These are phyloP conservation scores for Motacilla alba DNA, from an alignment of 2,113 vertebrate genomes.

Conservation along the genomic window DNA sequence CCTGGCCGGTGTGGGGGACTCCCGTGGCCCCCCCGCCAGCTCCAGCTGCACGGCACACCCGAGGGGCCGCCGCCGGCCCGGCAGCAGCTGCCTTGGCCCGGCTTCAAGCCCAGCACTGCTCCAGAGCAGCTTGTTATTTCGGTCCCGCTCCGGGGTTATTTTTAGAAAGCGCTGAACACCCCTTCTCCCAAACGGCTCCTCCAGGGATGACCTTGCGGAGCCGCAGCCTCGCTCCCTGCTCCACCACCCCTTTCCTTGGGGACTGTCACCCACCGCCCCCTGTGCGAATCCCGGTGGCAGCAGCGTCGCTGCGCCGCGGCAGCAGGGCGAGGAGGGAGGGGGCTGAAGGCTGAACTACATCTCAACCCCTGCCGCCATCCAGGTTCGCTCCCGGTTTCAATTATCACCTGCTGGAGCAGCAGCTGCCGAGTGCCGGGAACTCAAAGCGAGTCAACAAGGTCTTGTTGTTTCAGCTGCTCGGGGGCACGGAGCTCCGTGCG, in stretches of 20 bases:
- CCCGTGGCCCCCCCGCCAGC: background rate
- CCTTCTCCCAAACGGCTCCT: background rate
- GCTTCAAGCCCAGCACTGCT: background rate
- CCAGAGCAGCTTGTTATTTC: slow-evolving; percentile 36
- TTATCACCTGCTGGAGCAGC: slow-evolving; percentile 68
- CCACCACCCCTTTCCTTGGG: background rate
- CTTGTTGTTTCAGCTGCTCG: slow-evolving; percentile 64
- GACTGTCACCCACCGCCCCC: background rate
- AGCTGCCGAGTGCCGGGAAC: slow-evolving; percentile 48
- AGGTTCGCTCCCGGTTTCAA: slow-evolving; percentile 43
- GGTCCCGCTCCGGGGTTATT: background rate
- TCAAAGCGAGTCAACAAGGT: slow-evolving; percentile 39
- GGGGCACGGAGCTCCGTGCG: background rate
- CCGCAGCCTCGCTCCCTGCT: background rate
- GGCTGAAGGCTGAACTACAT: background rate
- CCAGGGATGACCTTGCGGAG: background rate
- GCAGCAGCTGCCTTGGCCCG: slow-evolving; percentile 50
- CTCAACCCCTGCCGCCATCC: slow-evolving; percentile 27
- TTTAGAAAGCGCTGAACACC: slow-evolving; percentile 40
- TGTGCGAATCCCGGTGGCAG: background rate
- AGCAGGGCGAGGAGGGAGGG: background rate
- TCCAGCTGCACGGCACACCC: background rate
- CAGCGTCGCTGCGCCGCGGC: accelerated
- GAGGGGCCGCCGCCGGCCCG: background rate
- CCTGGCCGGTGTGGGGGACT: background rate